A percentile compares a stretch with the other conserved stretches of the same genome.
Conservation (phyloP, 2,888 invertebrate species). For the Apoderus coryli region DNA sequence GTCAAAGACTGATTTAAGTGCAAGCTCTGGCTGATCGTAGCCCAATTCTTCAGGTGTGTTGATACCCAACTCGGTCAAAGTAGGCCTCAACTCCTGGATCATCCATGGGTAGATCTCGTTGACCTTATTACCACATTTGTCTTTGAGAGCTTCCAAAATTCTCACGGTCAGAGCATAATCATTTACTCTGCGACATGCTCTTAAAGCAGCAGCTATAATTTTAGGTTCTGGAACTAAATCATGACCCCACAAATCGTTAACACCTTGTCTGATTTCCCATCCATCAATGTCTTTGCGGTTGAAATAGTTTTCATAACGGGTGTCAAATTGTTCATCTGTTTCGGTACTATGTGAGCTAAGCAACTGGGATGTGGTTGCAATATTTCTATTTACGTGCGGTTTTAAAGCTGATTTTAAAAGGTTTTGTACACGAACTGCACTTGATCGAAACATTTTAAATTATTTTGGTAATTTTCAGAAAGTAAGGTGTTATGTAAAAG, state of each 20-base stretch:
- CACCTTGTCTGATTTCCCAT: conserved; percentile 87
- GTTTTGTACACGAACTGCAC: conserved; percentile 32
- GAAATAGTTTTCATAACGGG: conserved; percentile 68
- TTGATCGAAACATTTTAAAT: conserved; percentile 41
- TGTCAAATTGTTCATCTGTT: conserved; percentile 75
- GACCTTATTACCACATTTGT: conserved; percentile 66
- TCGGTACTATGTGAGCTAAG: conserved; percentile 40
- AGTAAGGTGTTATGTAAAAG: no score
- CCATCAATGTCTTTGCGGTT: conserved; percentile 78
- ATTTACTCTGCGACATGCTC: conserved; percentile 85
- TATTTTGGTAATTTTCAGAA: no score
- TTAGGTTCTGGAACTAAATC: conserved; percentile 88
- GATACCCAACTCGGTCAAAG: conserved; percentile 84
- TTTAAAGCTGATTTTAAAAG: conserved; percentile 26
- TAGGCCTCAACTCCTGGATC: conserved; percentile 81
- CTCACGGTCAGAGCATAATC: conserved; percentile 88
- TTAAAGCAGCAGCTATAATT: conserved; percentile 73
- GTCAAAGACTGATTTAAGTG: conserved; percentile 59
- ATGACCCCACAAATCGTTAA: conserved; percentile 78
- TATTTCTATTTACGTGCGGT: conserved; percentile 10
- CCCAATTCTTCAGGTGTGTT: conserved; percentile 91
- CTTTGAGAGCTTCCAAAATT: conserved; percentile 82
- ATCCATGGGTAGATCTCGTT: conserved; percentile 77
- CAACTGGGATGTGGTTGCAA: conserved; percentile 19
- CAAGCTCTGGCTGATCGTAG: conserved; percentile 93